A percentile compares a stretch with the other conserved stretches of the same genome.
These are phyloP conservation scores for Sebastes reedi DNA, from an alignment of 2,797 vertebrate genomes.

Conservation along the genomic window DNA sequence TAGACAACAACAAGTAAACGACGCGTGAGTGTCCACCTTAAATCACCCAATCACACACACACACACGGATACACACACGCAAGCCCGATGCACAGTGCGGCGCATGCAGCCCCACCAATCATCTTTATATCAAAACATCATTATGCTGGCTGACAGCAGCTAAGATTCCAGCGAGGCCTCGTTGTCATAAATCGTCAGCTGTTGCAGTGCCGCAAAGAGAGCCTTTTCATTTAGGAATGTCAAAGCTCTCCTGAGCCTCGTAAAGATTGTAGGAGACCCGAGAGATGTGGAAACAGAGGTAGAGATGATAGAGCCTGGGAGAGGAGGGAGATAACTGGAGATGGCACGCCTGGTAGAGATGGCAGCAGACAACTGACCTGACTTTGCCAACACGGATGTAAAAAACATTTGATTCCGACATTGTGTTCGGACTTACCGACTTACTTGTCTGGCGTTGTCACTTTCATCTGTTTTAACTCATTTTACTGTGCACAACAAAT, in stretches of 20 bases:
- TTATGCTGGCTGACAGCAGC: constrained; percentile 92
- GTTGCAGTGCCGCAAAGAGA: constrained; percentile 90
- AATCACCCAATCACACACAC: constrained; percentile 62
- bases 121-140: constrained; percentile 95
- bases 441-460: neutral
- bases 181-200: constrained; percentile 92
- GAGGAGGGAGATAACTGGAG: constrained; percentile 37
- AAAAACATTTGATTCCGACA: constrained; percentile 8
- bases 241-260: constrained; percentile 87
- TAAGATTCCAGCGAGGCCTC: constrained; percentile 86
- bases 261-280: constrained; percentile 79
- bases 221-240: constrained; percentile 94
- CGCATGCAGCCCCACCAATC: constrained; percentile 88
- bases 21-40: constrained; percentile 70
- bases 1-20: constrained; percentile 75
- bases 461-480: neutral
- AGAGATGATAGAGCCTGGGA: constrained; percentile 40
- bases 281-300: constrained; percentile 55
- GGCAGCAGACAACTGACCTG: neutral
- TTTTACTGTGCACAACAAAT: neutral
- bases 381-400: neutral
- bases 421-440: neutral
- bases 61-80: constrained; percentile 36
- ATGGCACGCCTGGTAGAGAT: constrained; percentile 41
- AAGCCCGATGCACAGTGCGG: constrained; percentile 57